A percentile compares a stretch with the other conserved stretches of the same genome.
These are phyloP conservation scores for Agrotis segetum DNA, from an alignment of 2,888 invertebrate genomes.

Conservation along the genomic window DNA sequence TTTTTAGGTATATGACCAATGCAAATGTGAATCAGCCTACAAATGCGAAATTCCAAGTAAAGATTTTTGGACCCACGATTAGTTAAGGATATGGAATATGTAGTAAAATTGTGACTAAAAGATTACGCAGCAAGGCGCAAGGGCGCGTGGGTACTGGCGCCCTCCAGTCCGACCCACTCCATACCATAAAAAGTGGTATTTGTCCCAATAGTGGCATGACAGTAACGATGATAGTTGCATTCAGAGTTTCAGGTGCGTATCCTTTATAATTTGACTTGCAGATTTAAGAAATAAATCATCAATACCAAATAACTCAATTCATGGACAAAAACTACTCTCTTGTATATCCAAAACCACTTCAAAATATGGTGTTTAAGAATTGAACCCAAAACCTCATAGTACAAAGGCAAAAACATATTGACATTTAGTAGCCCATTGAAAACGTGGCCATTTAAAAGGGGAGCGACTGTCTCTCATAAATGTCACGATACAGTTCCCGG, in stretches of 20 bases:
- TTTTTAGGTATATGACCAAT: too few relatives aligned
- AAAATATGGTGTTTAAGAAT: background rate
- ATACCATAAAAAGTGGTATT: background rate
- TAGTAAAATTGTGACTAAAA: slow-evolving; percentile 32
- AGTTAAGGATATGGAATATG: background rate
- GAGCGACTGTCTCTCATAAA: slow-evolving; percentile 20
- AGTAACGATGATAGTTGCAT: background rate
- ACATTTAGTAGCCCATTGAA: slow-evolving; percentile 14
- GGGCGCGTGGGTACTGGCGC: slow-evolving; percentile 6
- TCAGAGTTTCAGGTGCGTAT: too few relatives aligned
- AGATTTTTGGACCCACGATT: background rate
- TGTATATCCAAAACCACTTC: background rate
- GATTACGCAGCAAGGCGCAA: background rate
- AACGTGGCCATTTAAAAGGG: slow-evolving; percentile 3
- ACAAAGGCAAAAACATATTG: slow-evolving; percentile 9
- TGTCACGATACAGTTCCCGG: slow-evolving; percentile 14
- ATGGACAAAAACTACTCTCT: background rate
- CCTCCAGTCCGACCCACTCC: too few relatives aligned
- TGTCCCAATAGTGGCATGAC: background rate
- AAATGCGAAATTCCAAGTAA: background rate
- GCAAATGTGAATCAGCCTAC: background rate
- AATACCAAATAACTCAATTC: background rate
- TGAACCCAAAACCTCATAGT: background rate
- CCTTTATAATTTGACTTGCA: background rate
- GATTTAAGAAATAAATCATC: background rate